Percentiles rank a stretch among this genome's conserved stretches.
phyloP scores from a whole-genome alignment of 2,113 vertebrate genomes.

The Gavialis gangeticus region DNA sequence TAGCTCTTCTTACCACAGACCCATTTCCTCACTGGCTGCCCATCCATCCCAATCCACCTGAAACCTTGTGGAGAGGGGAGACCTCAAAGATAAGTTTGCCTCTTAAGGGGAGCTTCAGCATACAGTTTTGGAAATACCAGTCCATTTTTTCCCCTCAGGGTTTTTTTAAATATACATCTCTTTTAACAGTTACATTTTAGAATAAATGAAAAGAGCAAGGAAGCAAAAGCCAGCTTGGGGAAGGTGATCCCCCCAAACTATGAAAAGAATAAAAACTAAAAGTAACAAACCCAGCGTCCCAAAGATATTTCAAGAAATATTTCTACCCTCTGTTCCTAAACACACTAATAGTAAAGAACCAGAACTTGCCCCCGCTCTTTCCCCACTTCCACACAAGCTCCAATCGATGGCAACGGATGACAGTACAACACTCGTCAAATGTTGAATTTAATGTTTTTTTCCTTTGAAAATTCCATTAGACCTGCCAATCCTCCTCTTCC shows the following conservation, averaged over 20 bases:
- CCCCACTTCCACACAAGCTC: neutral
- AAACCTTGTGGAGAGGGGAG: neutral
- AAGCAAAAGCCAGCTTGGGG: neutral
- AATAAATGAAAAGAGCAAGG: neutral
- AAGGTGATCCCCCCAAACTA: neutral
- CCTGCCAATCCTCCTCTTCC: neutral
- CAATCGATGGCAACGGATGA: neutral
- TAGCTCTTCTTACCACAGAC: neutral
- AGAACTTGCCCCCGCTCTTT: too few species aligned
- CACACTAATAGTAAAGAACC: too few species aligned
- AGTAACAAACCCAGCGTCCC: neutral
- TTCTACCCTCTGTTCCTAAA: neutral
- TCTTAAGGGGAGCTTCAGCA: neutral
- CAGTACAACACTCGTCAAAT: neutral
- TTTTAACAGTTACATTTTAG: neutral
- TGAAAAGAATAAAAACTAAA: neutral
- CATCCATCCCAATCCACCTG: neutral
- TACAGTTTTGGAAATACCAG: neutral
- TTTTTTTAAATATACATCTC: neutral
- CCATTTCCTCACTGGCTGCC: neutral
- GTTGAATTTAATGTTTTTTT: neutral
- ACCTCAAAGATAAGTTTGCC: neutral
- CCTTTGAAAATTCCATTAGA: neutral
- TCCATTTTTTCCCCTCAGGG: neutral
- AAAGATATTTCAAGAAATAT: neutral